These are phyloP conservation scores for Ophraella communa DNA, from an alignment of 2,888 invertebrate genomes.

Conservation along the genomic window DNA sequence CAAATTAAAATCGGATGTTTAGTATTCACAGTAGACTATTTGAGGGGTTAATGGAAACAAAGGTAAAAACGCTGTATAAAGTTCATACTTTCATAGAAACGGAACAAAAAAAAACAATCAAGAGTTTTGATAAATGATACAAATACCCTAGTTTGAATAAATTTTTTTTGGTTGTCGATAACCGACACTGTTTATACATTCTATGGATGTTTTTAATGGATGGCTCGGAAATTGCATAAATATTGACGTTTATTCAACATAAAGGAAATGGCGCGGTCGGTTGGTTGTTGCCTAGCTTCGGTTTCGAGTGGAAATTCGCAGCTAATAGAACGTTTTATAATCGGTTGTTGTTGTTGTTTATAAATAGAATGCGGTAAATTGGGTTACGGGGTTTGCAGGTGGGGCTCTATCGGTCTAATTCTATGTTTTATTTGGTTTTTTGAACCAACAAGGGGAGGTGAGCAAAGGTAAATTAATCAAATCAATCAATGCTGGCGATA, in stretches of 20 bases:
- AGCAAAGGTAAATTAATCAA: too few relatives aligned
- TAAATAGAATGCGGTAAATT: not conserved
- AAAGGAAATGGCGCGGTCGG: conserved; percentile 4
- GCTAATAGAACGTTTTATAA: not conserved
- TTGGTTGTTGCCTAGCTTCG: not conserved
- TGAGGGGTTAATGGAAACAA: too few relatives aligned
- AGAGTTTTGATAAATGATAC: not conserved
- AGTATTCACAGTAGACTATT: too few relatives aligned
- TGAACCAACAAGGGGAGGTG: too few relatives aligned
- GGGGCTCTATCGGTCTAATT: too few relatives aligned
- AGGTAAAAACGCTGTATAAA: too few relatives aligned
- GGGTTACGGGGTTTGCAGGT: too few relatives aligned
- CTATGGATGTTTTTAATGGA: not conserved
- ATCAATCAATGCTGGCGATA: too few relatives aligned
- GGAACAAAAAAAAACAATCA: not conserved
- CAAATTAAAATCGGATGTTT: too few relatives aligned
- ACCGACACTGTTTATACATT: not conserved
- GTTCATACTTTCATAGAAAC: too few relatives aligned
- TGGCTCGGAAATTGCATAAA: conserved; percentile 28
- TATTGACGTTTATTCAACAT: conserved; percentile 27
- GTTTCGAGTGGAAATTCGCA: not conserved
- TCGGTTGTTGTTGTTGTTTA: not conserved
- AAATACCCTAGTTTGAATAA: not conserved
- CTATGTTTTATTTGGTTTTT: too few relatives aligned
- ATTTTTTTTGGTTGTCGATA: not conserved